Conservation (phyloP, 2,797 vertebrate species). For the Columba guinea region DNA sequence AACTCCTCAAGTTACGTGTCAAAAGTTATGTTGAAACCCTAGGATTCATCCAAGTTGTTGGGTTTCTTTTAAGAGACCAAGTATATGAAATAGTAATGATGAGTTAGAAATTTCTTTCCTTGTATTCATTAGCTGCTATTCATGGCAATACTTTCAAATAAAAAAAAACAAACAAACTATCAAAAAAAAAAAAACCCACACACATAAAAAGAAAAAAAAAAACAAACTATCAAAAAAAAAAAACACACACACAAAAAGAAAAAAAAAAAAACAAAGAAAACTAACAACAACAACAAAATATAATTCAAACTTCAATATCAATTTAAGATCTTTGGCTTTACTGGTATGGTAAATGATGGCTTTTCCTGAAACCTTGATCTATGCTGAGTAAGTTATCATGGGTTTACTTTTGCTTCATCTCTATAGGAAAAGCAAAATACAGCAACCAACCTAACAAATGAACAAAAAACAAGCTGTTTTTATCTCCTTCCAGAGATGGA, state of each 20-base stretch:
- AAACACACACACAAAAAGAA: too few relatives aligned
- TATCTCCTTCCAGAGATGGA: neutral
- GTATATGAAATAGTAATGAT: neutral
- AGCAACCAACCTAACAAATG: neutral
- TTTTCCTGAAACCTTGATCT: neutral
- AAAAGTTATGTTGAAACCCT: neutral
- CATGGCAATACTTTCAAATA: neutral
- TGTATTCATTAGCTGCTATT: neutral
- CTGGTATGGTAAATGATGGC: neutral
- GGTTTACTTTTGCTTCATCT: neutral
- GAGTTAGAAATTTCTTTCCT: neutral
- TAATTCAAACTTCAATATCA: neutral
- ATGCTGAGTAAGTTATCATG: neutral
- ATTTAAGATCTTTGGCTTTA: neutral
- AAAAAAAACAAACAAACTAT: neutral
- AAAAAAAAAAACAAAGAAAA: neutral
- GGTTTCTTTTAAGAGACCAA: neutral
- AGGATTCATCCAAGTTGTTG: neutral
- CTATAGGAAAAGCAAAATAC: neutral
- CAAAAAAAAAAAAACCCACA: too few relatives aligned
- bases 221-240: too few relatives aligned
- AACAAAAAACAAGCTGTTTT: neutral
- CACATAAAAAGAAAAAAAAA: neutral
- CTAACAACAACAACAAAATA: neutral
- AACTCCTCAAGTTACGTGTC: neutral